A percentile compares a stretch with the other conserved stretches of the same genome.
Conservation (phyloP, 2,113 vertebrate genomes). For the Anhinga anhinga region DNA sequence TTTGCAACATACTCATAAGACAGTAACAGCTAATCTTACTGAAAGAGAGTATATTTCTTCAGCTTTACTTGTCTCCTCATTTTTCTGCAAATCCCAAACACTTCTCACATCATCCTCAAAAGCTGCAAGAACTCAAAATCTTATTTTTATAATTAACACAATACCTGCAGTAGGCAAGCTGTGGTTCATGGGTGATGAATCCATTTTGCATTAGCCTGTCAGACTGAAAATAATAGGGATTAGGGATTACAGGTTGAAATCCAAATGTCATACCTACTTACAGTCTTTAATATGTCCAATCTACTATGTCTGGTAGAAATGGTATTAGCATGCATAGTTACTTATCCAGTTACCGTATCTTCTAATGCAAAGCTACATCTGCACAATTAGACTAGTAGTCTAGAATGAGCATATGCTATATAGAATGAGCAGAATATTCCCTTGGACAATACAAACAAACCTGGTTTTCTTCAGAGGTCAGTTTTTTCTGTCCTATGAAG, state of each 20-base stretch:
- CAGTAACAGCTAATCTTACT: neutral
- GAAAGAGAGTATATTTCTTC: neutral
- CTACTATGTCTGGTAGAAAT: neutral
- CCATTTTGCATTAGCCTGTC: neutral
- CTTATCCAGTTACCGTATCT: neutral
- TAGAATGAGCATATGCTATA: neutral
- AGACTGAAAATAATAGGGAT: constrained; percentile 1
- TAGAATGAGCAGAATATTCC: neutral
- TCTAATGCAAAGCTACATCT: neutral
- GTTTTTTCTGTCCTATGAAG: neutral
- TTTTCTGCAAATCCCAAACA: neutral
- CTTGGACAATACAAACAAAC: neutral
- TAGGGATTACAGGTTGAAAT: neutral
- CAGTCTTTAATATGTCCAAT: neutral
- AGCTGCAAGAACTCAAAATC: neutral
- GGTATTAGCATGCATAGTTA: neutral
- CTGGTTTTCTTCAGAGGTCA: neutral
- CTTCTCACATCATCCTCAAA: neutral
- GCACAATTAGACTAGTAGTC: neutral
- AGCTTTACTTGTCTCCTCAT: neutral
- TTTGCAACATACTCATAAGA: neutral
- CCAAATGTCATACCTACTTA: neutral
- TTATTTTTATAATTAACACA: neutral
- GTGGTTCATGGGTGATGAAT: neutral
- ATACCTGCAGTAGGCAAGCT: neutral